phyloP scores from a whole-genome alignment of 2,888 invertebrate species.

The Halocaridina rubra region DNA sequence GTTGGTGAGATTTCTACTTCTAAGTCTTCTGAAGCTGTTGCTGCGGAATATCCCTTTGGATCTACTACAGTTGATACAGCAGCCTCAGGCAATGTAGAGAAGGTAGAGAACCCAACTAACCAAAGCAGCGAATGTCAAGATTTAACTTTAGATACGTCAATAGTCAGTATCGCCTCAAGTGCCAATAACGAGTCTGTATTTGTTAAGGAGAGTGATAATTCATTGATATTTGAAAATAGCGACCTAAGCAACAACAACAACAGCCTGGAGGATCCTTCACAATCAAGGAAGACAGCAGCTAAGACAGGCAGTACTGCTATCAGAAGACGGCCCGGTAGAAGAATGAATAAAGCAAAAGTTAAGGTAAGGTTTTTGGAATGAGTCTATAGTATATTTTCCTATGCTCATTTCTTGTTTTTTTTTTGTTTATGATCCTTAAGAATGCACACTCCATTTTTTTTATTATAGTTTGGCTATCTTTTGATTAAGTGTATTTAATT shows the following conservation, averaged over 20 bases:
- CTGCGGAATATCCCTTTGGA: background rate
- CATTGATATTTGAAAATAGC: background rate
- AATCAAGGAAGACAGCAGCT: conserved; percentile 43
- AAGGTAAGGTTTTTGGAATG: conserved; percentile 67
- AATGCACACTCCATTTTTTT: too few species aligned
- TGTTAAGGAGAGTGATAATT: background rate
- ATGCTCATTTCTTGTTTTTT: too few species aligned
- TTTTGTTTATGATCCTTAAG: too few species aligned
- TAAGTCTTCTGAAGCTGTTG: background rate
- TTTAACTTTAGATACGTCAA: too few species aligned
- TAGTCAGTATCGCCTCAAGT: too few species aligned
- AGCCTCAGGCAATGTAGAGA: background rate
- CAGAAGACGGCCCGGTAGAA: conserved; percentile 77
- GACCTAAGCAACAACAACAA: background rate
- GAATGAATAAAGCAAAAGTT: conserved; percentile 77
- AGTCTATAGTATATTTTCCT: too few species aligned
- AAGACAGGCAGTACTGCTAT: conserved; percentile 76
- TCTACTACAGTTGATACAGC: background rate
- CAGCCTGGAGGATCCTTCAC: conserved; percentile 8
- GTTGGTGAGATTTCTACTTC: too few species aligned
- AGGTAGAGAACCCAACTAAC: too few species aligned
- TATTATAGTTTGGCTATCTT: too few species aligned
- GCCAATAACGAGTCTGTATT: background rate
- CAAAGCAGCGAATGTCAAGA: too few species aligned
- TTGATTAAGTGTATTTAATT: too few species aligned